phyloP scores from a whole-genome alignment of 1,140 invertebrate species.

The Venustaconcha ellipsiformis region DNA sequence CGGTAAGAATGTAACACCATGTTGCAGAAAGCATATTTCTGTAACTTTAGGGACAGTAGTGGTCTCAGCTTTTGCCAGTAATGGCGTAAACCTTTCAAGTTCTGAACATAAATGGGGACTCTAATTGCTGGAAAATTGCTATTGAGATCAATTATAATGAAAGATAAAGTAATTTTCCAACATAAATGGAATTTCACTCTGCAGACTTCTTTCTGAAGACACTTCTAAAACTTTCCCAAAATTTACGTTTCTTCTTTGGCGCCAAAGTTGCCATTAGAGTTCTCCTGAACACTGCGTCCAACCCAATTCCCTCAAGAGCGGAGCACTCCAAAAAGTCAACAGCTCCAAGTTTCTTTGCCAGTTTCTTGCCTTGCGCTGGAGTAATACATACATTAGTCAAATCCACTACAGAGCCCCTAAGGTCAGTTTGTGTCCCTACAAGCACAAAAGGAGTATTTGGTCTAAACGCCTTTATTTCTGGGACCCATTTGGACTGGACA shows the following conservation, averaged over 20 bases:
- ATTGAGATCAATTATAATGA: neutral
- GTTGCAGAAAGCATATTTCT: no score
- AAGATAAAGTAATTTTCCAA: neutral
- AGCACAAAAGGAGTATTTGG: constrained; percentile 86
- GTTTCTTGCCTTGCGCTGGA: constrained; percentile 79
- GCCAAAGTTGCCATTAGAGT: constrained; percentile 74
- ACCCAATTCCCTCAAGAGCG: constrained; percentile 76
- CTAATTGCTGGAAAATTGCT: no score
- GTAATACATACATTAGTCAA: constrained; percentile 81
- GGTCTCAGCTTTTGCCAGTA: no score
- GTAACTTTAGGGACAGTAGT: no score
- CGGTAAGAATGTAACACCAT: no score
- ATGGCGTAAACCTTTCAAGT: no score
- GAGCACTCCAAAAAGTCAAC: constrained; percentile 93
- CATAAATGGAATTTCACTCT: neutral
- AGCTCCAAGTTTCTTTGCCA: constrained; percentile 78
- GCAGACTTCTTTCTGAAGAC: constrained; percentile 27
- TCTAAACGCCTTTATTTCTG: constrained; percentile 78
- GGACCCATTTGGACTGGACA: constrained; percentile 86
- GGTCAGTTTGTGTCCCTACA: constrained; percentile 72
- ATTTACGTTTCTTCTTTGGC: constrained; percentile 41
- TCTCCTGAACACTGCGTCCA: constrained; percentile 44
- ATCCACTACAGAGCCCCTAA: constrained; percentile 65
- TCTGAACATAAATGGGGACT: no score
- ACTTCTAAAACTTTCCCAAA: constrained; percentile 43